Conservation (phyloP, 2,113 vertebrate species). For the Sinocyclocheilus anshuiensis region DNA sequence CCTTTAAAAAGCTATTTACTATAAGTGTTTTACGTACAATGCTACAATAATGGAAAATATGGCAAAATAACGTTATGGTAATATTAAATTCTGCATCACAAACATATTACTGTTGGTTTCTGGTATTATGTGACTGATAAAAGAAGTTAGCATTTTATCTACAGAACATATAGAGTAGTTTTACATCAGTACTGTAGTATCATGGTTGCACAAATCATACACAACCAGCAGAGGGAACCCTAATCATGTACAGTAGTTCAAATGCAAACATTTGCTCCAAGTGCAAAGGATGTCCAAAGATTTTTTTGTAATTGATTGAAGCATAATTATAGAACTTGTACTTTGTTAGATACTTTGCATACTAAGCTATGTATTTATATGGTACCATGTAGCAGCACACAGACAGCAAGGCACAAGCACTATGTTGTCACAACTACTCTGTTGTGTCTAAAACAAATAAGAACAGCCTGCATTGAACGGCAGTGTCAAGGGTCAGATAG, state of each 20-base stretch:
- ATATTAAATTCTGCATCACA: not conserved
- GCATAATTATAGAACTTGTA: not conserved
- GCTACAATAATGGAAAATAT: no score
- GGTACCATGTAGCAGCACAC: not conserved
- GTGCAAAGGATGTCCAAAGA: not conserved
- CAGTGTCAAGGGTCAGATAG: not conserved
- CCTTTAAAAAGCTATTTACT: no score
- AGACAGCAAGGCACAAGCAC: not conserved
- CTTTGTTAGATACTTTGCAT: not conserved
- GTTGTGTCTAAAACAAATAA: no score
- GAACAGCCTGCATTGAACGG: not conserved
- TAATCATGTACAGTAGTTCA: not conserved
- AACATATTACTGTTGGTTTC: not conserved
- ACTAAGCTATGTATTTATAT: not conserved
- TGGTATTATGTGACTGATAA: not conserved
- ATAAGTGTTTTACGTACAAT: no score
- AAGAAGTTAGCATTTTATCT: not conserved
- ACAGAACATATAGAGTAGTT: not conserved
- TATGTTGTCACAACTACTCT: not conserved
- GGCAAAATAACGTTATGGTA: not conserved
- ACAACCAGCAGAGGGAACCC: constrained; percentile 50
- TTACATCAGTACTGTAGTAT: not conserved
- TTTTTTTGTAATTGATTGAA: not conserved
- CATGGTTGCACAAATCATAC: not conserved
- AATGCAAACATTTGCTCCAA: not conserved